Percentiles rank a stretch among this genome's conserved stretches.
These are phyloP conservation scores for Drosophila suzukii DNA, from an alignment of 1,140 invertebrate genomes.

Conservation along the genomic window DNA sequence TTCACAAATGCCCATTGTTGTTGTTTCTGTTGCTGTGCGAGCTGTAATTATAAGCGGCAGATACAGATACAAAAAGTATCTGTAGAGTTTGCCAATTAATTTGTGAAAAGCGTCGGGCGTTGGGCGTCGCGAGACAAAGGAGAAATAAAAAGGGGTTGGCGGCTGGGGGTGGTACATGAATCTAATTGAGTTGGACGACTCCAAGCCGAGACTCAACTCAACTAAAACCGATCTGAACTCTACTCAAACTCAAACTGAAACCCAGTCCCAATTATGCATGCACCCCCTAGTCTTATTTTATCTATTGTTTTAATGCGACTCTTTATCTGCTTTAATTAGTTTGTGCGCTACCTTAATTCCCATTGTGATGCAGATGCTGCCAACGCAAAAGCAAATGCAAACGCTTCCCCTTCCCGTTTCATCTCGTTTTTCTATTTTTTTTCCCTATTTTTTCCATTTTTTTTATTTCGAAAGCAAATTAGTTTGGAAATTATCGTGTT, in stretches of 20 bases:
- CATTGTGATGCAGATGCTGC: constrained; percentile 77
- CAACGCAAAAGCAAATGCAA: constrained; percentile 3
- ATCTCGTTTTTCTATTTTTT: constrained; percentile 1
- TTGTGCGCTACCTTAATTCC: constrained; percentile 73
- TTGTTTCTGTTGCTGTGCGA: constrained; percentile 39
- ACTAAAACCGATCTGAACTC: constrained; percentile 9
- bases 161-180: constrained; percentile 46
- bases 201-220: constrained; percentile 13
- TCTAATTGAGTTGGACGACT: constrained; percentile 71
- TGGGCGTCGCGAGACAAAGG: constrained; percentile 22
- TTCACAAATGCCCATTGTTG: constrained; percentile 79
- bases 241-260: constrained; percentile 45
- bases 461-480: constrained; percentile 63
- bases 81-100: constrained; percentile 74
- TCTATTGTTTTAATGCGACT: constrained; percentile 79
- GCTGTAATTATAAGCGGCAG: constrained; percentile 68
- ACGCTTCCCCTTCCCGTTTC: constrained; percentile 65
- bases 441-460: neutral
- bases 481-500: constrained; percentile 57
- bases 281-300: constrained; percentile 33
- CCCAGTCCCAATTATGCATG: constrained; percentile 70
- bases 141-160: constrained; percentile 10
- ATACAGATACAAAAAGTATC: constrained; percentile 67
- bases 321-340: constrained; percentile 83
- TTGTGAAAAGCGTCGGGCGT: constrained; percentile 66